Conservation (phyloP, 2,113 vertebrate genomes). For the Gulo gulo region DNA sequence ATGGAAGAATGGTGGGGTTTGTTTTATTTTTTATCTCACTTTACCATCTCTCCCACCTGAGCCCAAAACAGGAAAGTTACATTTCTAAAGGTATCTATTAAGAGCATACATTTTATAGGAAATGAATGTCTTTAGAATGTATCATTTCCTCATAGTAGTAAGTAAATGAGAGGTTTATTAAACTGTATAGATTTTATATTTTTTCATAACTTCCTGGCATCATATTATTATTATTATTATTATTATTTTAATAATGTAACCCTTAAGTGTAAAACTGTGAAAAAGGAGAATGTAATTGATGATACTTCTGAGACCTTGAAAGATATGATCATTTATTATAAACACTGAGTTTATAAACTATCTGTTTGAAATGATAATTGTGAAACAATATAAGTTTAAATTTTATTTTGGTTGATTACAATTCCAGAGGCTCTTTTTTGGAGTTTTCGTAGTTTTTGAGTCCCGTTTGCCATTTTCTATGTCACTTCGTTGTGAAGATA, state of each 20-base stretch:
- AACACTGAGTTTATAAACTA: not conserved
- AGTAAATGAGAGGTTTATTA: not conserved
- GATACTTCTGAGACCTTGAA: not conserved
- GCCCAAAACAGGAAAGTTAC: not conserved
- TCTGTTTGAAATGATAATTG: not conserved
- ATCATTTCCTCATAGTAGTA: not conserved
- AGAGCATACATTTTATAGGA: not conserved
- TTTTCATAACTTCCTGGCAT: not conserved
- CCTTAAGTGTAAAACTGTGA: not conserved
- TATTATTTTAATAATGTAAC: slow-evolving; percentile 16
- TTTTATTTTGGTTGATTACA: slow-evolving; percentile 21
- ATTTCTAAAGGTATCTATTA: slow-evolving; percentile 35
- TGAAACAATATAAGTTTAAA: not conserved
- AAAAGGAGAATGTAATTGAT: not conserved
- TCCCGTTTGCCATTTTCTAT: not conserved
- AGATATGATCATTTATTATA: not conserved
- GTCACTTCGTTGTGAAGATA: not conserved
- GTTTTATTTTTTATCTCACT: not conserved
- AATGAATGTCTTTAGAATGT: not conserved
- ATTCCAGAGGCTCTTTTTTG: not conserved
- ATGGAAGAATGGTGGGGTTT: not conserved
- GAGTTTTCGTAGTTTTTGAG: not conserved
- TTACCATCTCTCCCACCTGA: not conserved
- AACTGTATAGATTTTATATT: not conserved
- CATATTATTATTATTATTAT: not conserved